Conservation (phyloP, 2,888 invertebrate species). For the Xiphydria camelus region DNA sequence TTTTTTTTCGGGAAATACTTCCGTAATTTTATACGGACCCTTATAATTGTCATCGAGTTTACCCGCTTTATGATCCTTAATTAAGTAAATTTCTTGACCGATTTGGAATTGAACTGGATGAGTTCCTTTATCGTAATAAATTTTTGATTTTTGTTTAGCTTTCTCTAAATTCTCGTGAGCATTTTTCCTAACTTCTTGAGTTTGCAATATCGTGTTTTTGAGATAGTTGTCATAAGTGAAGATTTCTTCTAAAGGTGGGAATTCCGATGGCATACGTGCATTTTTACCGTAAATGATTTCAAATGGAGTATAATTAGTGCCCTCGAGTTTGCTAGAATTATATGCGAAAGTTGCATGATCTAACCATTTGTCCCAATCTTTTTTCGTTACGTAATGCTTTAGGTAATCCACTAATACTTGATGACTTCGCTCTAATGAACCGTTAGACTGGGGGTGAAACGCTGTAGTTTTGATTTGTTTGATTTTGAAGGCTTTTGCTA, state of each 20-base stretch:
- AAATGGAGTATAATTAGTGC: conserved; percentile 8
- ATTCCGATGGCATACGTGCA: neutral
- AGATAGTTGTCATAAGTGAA: conserved; percentile 18
- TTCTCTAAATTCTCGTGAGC: conserved; percentile 11
- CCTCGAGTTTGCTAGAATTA: conserved; percentile 6
- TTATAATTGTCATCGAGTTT: conserved; percentile 19
- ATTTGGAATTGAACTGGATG: conserved; percentile 7
- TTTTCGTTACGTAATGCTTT: conserved; percentile 10
- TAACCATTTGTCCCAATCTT: conserved; percentile 13
- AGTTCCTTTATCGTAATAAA: conserved; percentile 15
- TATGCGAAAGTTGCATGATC: conserved; percentile 6
- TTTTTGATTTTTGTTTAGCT: conserved; percentile 16
- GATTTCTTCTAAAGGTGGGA: conserved; percentile 1
- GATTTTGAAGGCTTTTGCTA: conserved; percentile 9
- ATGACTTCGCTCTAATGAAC: conserved; percentile 8
- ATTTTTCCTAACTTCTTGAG: conserved; percentile 4
- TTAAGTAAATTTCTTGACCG: conserved; percentile 12
- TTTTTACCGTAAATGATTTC: conserved; percentile 5
- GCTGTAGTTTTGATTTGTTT: conserved; percentile 8
- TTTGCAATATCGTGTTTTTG: conserved; percentile 3
- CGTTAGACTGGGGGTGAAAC: conserved; percentile 13
- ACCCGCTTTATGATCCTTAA: conserved; percentile 12
- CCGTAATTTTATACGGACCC: conserved; percentile 17
- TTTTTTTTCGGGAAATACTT: conserved; percentile 1
- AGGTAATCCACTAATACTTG: conserved; percentile 8